These are phyloP conservation scores for Tetragnatha montana DNA, from an alignment of 2,888 invertebrate genomes.

Conservation along the genomic window DNA sequence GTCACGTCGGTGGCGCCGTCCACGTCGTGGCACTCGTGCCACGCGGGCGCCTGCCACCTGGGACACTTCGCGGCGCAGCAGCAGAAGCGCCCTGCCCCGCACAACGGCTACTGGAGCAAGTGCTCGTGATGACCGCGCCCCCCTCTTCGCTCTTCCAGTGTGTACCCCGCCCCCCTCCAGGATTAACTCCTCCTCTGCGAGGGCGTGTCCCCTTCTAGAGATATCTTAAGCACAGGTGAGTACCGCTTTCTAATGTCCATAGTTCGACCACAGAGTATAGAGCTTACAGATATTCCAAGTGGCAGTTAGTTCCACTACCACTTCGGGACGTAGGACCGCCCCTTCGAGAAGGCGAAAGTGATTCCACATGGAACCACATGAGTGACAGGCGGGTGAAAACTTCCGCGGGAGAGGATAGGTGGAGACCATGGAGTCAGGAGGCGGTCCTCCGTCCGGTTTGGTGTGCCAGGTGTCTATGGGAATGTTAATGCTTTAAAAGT, in stretches of 20 bases:
- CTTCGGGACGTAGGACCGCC: too few relatives aligned
- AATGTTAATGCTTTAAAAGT: too few relatives aligned
- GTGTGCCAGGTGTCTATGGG: too few relatives aligned
- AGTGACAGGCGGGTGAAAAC: too few relatives aligned
- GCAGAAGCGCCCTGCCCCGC: slow-evolving; percentile 72
- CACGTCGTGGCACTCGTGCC: slow-evolving; percentile 73
- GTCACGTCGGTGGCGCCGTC: slow-evolving; percentile 73
- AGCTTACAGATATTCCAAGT: too few relatives aligned
- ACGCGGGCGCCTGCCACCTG: slow-evolving; percentile 73
- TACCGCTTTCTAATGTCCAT: background rate
- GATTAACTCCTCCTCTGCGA: slow-evolving; percentile 27
- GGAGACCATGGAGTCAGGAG: too few relatives aligned
- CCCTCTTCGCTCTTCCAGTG: slow-evolving; percentile 67
- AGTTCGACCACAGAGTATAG: too few relatives aligned
- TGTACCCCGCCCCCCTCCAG: slow-evolving; percentile 31
- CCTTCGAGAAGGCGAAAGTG: too few relatives aligned
- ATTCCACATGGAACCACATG: too few relatives aligned
- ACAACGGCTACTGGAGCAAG: slow-evolving; percentile 73
- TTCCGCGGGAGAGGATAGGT: too few relatives aligned
- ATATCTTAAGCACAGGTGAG: slow-evolving; percentile 36
- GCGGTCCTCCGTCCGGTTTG: too few relatives aligned
- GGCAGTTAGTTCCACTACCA: too few relatives aligned
- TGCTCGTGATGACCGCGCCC: slow-evolving; percentile 71
- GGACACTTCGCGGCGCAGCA: slow-evolving; percentile 70
- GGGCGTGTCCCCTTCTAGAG: slow-evolving; percentile 35